These are phyloP conservation scores for Hydrotaea diabolus DNA, from an alignment of 2,888 invertebrate species.

Conservation along the genomic window DNA sequence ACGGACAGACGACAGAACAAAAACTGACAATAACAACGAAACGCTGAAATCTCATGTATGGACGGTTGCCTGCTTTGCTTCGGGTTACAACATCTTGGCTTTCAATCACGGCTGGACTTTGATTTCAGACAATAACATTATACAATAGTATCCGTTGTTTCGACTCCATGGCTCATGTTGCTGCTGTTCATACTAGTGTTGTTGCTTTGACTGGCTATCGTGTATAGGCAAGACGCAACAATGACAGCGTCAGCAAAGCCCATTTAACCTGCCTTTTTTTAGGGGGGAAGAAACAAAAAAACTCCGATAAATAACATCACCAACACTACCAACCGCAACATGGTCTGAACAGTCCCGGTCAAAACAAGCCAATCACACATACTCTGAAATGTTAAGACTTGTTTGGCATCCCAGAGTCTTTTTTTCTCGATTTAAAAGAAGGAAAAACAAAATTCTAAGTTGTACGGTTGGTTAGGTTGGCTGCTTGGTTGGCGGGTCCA, in stretches of 20 bases:
- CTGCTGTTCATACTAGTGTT: not conserved
- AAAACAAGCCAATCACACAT: too few relatives aligned
- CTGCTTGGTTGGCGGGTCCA: not conserved
- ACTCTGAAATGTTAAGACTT: not conserved
- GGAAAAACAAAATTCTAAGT: constrained; percentile 5
- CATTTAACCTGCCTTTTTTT: not conserved
- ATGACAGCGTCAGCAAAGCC: not conserved
- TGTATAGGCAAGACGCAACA: too few relatives aligned
- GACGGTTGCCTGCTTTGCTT: not conserved
- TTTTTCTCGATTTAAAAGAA: not conserved
- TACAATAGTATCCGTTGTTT: constrained; percentile 9
- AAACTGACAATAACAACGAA: not conserved
- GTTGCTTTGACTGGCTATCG: too few relatives aligned
- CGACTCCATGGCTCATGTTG: not conserved
- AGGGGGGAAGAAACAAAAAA: not conserved
- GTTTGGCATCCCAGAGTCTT: not conserved
- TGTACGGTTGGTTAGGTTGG: constrained; percentile 12
- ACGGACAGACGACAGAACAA: not conserved
- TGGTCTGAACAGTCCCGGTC: not conserved
- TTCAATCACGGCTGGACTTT: constrained; percentile 24
- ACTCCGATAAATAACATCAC: not conserved
- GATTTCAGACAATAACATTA: constrained; percentile 26
- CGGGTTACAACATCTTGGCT: constrained; percentile 28
- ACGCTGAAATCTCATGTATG: not conserved
- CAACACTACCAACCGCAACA: too few relatives aligned